These are phyloP conservation scores for Cyclargus thomasi DNA, from an alignment of 1,140 invertebrate species.

Conservation along the genomic window DNA sequence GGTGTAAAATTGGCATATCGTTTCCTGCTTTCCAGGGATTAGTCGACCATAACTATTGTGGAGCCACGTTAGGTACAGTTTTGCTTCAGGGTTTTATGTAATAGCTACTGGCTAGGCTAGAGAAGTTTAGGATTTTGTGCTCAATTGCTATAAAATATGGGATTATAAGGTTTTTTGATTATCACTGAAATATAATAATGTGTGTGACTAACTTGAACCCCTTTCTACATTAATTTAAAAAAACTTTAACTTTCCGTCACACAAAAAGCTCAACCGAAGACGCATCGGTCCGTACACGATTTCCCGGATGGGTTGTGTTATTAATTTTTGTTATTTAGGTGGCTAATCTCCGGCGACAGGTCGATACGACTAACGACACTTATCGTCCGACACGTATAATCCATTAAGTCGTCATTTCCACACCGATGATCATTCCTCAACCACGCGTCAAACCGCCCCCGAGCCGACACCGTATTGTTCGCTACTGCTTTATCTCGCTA, in stretches of 20 bases:
- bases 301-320: conserved; percentile 55
- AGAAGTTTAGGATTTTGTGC: not conserved
- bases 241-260: conserved; percentile 34
- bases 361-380: conserved; percentile 62
- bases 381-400: conserved; percentile 72
- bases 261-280: conserved; percentile 12
- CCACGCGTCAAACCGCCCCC: conserved; percentile 63
- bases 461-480: conserved; percentile 57
- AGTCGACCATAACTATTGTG: not conserved
- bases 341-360: conserved; percentile 63
- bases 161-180: too few species aligned
- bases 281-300: conserved; percentile 53
- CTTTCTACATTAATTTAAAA: conserved; percentile 10
- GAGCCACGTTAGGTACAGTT: not conserved
- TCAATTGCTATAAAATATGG: too few species aligned
- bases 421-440: conserved; percentile 68
- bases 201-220: not conserved
- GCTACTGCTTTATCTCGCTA: conserved; percentile 62
- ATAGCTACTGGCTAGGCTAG: not conserved
- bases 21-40: not conserved
- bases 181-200: too few species aligned
- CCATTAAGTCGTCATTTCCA: conserved; percentile 75
- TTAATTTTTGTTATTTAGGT: conserved; percentile 69
- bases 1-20: not conserved
- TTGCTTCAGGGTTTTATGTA: not conserved